Base-by-base conservation (phyloP, 2,888 invertebrate species). In the Helicoverpa assulta region DNA sequence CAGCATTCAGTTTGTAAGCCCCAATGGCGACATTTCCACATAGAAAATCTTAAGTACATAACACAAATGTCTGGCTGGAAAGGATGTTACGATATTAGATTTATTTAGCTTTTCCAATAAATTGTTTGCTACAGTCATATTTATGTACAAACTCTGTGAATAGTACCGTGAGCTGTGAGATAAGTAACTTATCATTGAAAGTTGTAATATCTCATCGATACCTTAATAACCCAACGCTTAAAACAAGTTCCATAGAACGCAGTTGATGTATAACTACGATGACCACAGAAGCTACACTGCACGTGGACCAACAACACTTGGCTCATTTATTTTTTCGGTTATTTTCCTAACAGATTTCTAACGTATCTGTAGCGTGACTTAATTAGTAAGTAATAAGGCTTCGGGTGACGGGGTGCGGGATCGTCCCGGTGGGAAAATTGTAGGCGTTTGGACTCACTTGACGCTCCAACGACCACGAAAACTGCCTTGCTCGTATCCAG, bases 401-500 rank as follows among this genome's bases (percentile, higher is more conserved):
- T 93, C 93, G 86, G 89, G 87, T 89, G 91, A 88, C 87, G 85
- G 83, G 82, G 85, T 82, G 77, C 72, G 73, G 81, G 86, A 80
- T 85, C 83, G 85, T 85, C 83, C 83, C 87, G 88, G 88, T 94
- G 95, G 94, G 94, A 95, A 95, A 87, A 92, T 88, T 88, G 90
- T 89, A 87, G 90, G 90, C 91, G 90, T 90, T 90, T 88, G 90
- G 91, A 88, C 89, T 87, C 92, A 91, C 92, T 92, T 91, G 92
- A 90, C 92, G 95, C 94, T 93, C 84, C 93, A 93, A 77, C 88
- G 93, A 83, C 86, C 92, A 93, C 94, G 91, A 94, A 94, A 94
- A 94, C 92, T 90, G 87, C 88, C 86, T 88, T 86, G 81, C 80
- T 82, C 73, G 83, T 63, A 81, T 77, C 70, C 69, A 76, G 86